Evolutionary conservation across 2,113 vertebrate genomes (phyloP), one percentile per base, ranked within the genome.

Genomic region (Copsychus sechellarum): DNA sequence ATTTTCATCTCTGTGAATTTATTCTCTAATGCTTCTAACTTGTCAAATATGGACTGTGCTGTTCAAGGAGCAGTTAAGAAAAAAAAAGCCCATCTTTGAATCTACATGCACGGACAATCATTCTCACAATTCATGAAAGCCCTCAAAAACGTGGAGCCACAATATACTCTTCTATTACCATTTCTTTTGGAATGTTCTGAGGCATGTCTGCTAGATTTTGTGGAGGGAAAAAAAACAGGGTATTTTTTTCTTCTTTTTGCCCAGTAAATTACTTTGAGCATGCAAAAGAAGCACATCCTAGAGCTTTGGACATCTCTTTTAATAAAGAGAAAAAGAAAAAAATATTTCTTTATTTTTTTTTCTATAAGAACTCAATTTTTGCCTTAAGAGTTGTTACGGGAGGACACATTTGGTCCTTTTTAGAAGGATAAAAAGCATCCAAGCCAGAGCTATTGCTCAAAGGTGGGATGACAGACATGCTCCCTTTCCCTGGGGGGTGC

Each of bases 1-100:
- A 88, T 96, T 97, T 97, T 96, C 82, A 96, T 95, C 93, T 96
- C 53, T 84, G 76, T 86, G 80, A 93, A 91, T 88, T 93, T 96
- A 95, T 96, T 93, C 95, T 93, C 88, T 95, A 94, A 95, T 96
- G 85, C 61, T 86, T 94, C 85, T 92, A 86, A 83, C 72, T 95
- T 93, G 88, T 96, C 86, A 93, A 69, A 92, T 96, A 93, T 31
- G 77, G 94, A 92, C 69, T 50, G 11, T 90, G 48, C 67, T 93
- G 72, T 93, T 86, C 88, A 88, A 95, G 94, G 73, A 96, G 43
- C 57, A 92, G 88, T 80, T 92, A 92, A 76, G 83, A 22, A 43
- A 89, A 83, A 88, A 86, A 93, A 88, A 67, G 14, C 19, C 31
- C 10, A 18, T 96, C 43, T 93, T 92, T 92, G 86, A 92, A 84